Evolutionary conservation across 2,888 invertebrate species (phyloP), one percentile per base, ranked within the genome.

Genomic region (Atrina japonica): DNA sequence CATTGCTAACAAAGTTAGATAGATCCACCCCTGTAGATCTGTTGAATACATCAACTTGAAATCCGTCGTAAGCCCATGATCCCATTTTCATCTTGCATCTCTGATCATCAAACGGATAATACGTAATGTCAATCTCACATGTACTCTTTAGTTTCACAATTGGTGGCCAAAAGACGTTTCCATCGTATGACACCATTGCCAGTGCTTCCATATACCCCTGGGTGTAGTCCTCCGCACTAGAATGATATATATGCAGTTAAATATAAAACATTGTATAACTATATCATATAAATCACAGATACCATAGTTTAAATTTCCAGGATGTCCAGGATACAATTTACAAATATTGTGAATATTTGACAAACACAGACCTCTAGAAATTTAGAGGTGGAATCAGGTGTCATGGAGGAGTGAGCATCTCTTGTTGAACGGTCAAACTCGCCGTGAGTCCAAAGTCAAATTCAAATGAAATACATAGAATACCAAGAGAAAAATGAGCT

Each of bases 161-260:
- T 0, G 89, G 89, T 7, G 88, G 87, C 88, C 88, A 89, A 80
- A 89, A 88, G n/a, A 89, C 84, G 41, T 65, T 77, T 25, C 82
- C 83, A 23, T 77, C 70, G 55, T 66, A 82, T 21, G 88, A 85
- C 5, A 92, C 91, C 92, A 93, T 92, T 2, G 92, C 92, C 55
- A 92, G 87, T 11, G 91, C 91, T 68, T 91, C 90, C 92, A 92
- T 92, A 83, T 92, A 93, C 7, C 92, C 92, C 2, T 90, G 87
- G 0, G 81, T 83, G 61, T 83, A 83, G 69, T 83, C 83, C 23
- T 83, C 83, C 16, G 81, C 82, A 35, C 83, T 83, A 68, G 25
- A 66, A 70, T 2, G 27, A n/a, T n/a, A n/a, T n/a, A n/a, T n/a
- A 16, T 11, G 27, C 3, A 41, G 7, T 9, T n/a, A 7, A 3